Percentiles rank a stretch among this genome's conserved stretches.
These are phyloP conservation scores for Cephalotes varians DNA, from an alignment of 2,888 invertebrate genomes.

Conservation along the genomic window DNA sequence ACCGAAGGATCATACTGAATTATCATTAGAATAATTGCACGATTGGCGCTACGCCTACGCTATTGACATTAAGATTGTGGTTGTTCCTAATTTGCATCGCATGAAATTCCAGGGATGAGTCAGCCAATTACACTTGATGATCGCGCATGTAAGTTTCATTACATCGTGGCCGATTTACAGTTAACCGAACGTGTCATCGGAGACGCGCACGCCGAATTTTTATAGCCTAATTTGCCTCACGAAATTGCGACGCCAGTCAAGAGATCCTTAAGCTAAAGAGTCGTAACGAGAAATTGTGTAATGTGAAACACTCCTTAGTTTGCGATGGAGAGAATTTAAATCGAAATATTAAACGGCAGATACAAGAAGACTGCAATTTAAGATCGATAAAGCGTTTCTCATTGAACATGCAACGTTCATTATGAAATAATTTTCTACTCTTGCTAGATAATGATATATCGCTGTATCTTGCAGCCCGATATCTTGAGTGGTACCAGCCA, in stretches of 20 bases:
- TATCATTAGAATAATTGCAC: slow-evolving; percentile 59
- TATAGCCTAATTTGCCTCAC: slow-evolving; percentile 7
- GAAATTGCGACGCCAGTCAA: slow-evolving; percentile 14
- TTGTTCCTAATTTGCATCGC: slow-evolving; percentile 45
- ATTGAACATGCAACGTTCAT: not conserved
- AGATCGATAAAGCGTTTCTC: slow-evolving; percentile 9
- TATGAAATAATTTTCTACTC: slow-evolving; percentile 18
- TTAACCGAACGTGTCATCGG: slow-evolving; percentile 19
- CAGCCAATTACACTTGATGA: slow-evolving; percentile 56
- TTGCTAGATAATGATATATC: slow-evolving; percentile 40
- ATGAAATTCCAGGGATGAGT: slow-evolving; percentile 60
- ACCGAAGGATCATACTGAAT: slow-evolving; percentile 63
- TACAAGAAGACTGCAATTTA: not conserved
- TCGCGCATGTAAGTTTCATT: slow-evolving; percentile 37
- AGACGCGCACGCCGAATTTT: slow-evolving; percentile 27
- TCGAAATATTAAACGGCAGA: not conserved
- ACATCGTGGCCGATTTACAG: slow-evolving; percentile 40
- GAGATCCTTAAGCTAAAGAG: not conserved
- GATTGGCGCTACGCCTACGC: slow-evolving; percentile 60
- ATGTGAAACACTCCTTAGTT: not conserved
- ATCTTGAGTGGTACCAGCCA: slow-evolving; percentile 59
- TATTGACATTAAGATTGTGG: slow-evolving; percentile 37
- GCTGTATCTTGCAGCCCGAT: slow-evolving; percentile 16
- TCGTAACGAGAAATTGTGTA: not conserved
- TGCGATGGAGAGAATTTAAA: not conserved